Conservation (phyloP, 2,888 invertebrate species). For the Pristionchus arcanus region DNA sequence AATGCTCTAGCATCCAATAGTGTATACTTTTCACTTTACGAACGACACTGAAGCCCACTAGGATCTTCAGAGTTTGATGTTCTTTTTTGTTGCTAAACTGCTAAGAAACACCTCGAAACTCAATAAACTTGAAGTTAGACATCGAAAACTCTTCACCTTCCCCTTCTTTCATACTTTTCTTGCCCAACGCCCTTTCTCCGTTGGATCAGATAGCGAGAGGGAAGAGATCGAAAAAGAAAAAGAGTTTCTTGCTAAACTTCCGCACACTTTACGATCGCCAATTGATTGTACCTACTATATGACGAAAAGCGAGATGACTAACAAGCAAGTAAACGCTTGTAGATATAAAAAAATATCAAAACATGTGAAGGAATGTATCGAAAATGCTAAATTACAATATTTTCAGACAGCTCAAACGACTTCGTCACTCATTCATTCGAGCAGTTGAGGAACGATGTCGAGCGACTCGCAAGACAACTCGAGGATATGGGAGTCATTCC, state of each 20-base stretch:
- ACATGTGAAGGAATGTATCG: too few species aligned
- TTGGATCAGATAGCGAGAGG: conserved; percentile 35
- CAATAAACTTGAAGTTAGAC: background rate
- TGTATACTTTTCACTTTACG: too few species aligned
- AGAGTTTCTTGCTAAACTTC: conserved; percentile 47
- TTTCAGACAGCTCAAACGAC: conserved; percentile 55
- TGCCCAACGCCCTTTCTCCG: background rate
- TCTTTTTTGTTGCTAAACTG: background rate
- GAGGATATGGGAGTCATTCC: conserved; percentile 60
- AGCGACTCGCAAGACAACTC: conserved; percentile 67
- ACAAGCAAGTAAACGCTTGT: background rate
- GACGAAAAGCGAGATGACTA: background rate
- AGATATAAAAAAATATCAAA: too few species aligned
- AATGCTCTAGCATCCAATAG: background rate
- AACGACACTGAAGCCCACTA: too few species aligned
- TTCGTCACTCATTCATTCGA: conserved; percentile 63
- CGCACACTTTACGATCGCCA: conserved; percentile 30
- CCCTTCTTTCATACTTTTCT: background rate
- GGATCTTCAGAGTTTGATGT: background rate
- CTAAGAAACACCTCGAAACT: background rate
- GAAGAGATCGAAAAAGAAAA: conserved; percentile 40
- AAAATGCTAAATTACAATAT: background rate
- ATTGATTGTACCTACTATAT: background rate
- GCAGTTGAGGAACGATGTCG: conserved; percentile 69
- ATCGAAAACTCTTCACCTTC: background rate